These are phyloP conservation scores for Tetheella fluctuosa DNA, from an alignment of 2,888 invertebrate species.

Conservation along the genomic window DNA sequence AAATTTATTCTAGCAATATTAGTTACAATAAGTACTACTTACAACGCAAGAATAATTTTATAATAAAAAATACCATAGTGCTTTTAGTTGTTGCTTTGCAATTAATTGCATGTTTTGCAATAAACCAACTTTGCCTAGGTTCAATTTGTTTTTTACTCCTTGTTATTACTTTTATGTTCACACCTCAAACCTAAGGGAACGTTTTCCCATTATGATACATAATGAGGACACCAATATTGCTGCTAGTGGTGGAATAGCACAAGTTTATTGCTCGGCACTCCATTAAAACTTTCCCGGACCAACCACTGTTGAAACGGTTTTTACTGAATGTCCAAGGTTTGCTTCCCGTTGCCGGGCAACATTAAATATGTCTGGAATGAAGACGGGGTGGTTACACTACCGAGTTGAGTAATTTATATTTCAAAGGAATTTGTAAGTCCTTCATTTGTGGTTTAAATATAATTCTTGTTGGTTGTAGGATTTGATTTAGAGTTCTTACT, in stretches of 20 bases:
- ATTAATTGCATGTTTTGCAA: neutral
- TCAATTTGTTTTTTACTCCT: neutral
- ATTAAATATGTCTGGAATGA: conserved; percentile 33
- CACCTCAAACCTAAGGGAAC: conserved; percentile 23
- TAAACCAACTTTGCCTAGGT: neutral
- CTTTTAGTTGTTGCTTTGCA: neutral
- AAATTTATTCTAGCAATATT: too few species aligned
- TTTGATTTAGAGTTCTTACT: neutral
- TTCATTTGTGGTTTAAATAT: conserved; percentile 9
- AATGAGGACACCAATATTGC: conserved; percentile 30
- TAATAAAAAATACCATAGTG: neutral
- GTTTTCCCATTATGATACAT: conserved; percentile 32
- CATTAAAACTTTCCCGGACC: conserved; percentile 66
- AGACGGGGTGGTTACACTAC: conserved; percentile 12
- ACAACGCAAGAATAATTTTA: too few species aligned
- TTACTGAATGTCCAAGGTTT: conserved; percentile 26
- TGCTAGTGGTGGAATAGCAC: conserved; percentile 26
- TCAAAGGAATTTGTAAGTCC: conserved; percentile 6
- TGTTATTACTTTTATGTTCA: neutral
- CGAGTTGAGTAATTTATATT: conserved; percentile 25
- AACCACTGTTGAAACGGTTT: conserved; percentile 32
- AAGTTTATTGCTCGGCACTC: conserved; percentile 58
- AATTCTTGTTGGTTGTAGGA: neutral
- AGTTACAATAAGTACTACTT: neutral
- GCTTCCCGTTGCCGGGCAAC: conserved; percentile 19